These are phyloP conservation scores for Neodiprion fabricii DNA, from an alignment of 1,140 invertebrate species.

Conservation along the genomic window DNA sequence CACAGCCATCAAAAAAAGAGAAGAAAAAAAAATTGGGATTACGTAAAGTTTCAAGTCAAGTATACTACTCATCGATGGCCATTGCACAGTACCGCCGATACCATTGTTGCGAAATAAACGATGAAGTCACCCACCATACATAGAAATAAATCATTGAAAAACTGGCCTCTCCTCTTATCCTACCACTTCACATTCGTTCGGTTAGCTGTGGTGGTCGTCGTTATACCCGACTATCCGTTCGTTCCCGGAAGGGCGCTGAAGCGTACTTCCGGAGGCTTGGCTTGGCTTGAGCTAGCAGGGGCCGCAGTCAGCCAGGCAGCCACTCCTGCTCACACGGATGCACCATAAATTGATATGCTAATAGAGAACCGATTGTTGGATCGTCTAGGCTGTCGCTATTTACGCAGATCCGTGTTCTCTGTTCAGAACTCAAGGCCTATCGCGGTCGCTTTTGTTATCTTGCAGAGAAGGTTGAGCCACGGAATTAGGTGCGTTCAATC, in stretches of 20 bases:
- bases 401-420: neutral
- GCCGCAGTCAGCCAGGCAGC: neutral
- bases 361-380: neutral
- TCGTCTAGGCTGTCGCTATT: neutral
- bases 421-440: neutral
- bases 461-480: neutral
- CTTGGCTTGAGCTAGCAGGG: neutral
- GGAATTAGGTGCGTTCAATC: neutral
- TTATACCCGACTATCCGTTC: neutral
- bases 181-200: neutral
- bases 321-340: conserved; percentile 4
- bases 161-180: neutral
- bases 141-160: too few relatives aligned
- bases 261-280: neutral
- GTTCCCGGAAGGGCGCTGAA: conserved; percentile 8
- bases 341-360: neutral
- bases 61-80: too few relatives aligned
- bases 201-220: conserved; percentile 1
- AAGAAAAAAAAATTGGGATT: too few relatives aligned
- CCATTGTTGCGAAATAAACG: too few relatives aligned
- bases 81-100: too few relatives aligned
- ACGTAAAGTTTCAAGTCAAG: too few relatives aligned
- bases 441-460: neutral
- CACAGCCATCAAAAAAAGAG: too few relatives aligned
- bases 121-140: too few relatives aligned